Evolutionary conservation across 2,888 invertebrate species (phyloP).

Genomic region (Homarus gammarus): DNA sequence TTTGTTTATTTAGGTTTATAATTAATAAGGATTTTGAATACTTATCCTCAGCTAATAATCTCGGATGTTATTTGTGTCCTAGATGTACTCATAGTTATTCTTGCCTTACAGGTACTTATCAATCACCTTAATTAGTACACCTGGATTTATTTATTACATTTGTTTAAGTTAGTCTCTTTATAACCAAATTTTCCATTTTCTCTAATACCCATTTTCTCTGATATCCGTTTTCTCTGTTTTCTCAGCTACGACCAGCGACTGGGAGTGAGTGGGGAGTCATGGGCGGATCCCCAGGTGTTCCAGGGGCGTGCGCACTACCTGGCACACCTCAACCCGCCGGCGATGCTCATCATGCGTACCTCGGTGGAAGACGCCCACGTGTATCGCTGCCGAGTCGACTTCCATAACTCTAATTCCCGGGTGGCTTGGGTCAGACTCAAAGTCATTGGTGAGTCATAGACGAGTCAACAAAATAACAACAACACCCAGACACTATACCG

Average conservation of each 20-base stretch:
- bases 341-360: constrained; percentile 49
- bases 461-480: not conserved
- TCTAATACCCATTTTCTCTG: not conserved
- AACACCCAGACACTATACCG: too few species aligned
- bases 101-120: too few species aligned
- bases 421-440: constrained; percentile 64
- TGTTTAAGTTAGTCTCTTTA: too few species aligned
- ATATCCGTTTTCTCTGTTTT: not conserved
- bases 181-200: not conserved
- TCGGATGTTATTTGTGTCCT: too few species aligned
- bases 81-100: too few species aligned
- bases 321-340: constrained; percentile 48
- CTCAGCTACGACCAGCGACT: constrained; percentile 64
- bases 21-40: too few species aligned
- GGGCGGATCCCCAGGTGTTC: constrained; percentile 66
- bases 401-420: constrained; percentile 64
- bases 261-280: constrained; percentile 45
- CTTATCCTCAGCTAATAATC: too few species aligned
- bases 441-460: constrained; percentile 66
- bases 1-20: too few species aligned
- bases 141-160: too few species aligned
- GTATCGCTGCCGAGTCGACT: constrained; percentile 74
- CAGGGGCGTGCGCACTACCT: constrained; percentile 65
- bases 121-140: too few species aligned
- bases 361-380: constrained; percentile 46